Base-by-base conservation (phyloP, 2,888 invertebrate species). In the Mimas tiliae region DNA sequence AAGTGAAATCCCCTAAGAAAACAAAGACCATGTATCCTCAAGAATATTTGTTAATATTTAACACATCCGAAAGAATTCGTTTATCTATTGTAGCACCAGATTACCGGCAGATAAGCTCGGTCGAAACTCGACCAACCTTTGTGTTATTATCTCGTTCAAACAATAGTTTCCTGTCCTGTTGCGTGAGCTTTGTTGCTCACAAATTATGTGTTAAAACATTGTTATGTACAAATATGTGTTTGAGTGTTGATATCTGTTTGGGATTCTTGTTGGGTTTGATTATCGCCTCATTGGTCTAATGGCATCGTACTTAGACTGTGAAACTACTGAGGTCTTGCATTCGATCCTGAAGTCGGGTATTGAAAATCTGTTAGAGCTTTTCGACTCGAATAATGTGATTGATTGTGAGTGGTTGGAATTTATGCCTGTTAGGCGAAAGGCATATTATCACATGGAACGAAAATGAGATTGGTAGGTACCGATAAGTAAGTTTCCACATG, bases 101-200 rank as follows among this genome's bases (percentile, higher is more conserved):
- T 88, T 87, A 85, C 74, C 77, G 69, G 72, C 68, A 87, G 91
- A 92, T 92, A 92, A 93, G 84, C 81, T 74, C 77, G 80, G 80
- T 81, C 85, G 84, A 86, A 88, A 85, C 83, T 82, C 85, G 80
- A 78, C 83, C 80, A 83, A 79, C 88, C 84, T 91, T 93, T 91
- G 91, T 92, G 82, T 86, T 83, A 72, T 91, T 92, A 92, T 93
- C 93, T 92, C 80, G 79, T 76, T 74, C 85, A 93, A 93, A 93
- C 88, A 92, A 85, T 84, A 83, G 84, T 92, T 91, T 93, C 93
- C 93, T 90, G 91, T 83, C 80, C 74, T 79, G 72, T 81, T 77
- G 77, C 77, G 70, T 71, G 71, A 71, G 73, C 70, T 74, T 75
- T 78, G 74, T 75, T 75, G 72, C 76, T 75, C 72, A 81, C 80